Base-by-base conservation (phyloP, 2,797 vertebrate species). In the Diplodus puntazzo region DNA sequence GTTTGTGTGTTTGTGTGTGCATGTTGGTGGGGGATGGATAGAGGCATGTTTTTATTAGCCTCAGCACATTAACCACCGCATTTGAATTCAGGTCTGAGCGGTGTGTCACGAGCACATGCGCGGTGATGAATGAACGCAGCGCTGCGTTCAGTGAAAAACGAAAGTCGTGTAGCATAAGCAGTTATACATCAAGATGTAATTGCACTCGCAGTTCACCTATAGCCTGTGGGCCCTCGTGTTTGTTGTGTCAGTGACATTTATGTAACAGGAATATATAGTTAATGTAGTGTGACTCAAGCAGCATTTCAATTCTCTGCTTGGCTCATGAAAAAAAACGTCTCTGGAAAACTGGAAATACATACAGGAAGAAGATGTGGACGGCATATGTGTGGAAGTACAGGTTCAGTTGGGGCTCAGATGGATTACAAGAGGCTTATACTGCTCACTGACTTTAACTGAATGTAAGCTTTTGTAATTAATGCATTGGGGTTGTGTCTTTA, bases 201-300 rank as follows among this genome's bases (percentile, higher is more conserved):
- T 88, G 80, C 73, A 62, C 69, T 68, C 69, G 57, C 86, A 59
- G 72, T 87, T 91, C 79, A 89, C 85, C 87, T 85, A 66, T 62
- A 80, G 71, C 89, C 80, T 17, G 49, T 62, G 79, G 91, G 68
- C 39, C 25, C 69, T 73, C 65, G 55, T 74, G 69, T 90, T 89
- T 92, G 81, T 90, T 83, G 82, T 80, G 81, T 75, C 68, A 73
- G 60, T 89, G 88, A 90, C 88, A 93, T 93, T 92, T 91, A 81
- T 87, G 83, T 76, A 69, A 75, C 46, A 67, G 67, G 64, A 73
- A 55, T 81, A 54, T 55, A 62, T 43, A 73, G 77, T 77, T 90
- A 91, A 91, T 91, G 87, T 77, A 69, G 57, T 79, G 81, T 74
- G 90, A 88, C 88, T 79, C 80, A 86, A 77, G 74, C 45, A 68